These are phyloP conservation scores for Helicoverpa zea DNA, from an alignment of 1,140 invertebrate genomes.

Conservation along the genomic window DNA sequence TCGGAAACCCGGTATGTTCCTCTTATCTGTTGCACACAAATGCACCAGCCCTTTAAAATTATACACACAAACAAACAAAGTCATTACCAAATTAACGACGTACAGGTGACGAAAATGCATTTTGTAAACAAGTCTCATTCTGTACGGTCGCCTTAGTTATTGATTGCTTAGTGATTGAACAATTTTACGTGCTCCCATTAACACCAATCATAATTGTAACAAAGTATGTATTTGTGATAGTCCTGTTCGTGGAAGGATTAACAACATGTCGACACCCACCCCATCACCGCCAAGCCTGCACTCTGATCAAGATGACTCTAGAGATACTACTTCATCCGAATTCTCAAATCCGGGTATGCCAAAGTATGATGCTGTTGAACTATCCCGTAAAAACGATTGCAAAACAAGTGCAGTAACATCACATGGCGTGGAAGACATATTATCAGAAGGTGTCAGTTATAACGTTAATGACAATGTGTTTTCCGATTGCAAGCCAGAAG, in stretches of 20 bases:
- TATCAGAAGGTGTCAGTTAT: slow-evolving; percentile 72
- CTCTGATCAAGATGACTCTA: slow-evolving; percentile 71
- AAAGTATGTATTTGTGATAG: slow-evolving; percentile 35
- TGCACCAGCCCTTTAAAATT: slow-evolving; percentile 68
- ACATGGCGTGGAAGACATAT: slow-evolving; percentile 82
- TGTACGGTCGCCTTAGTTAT: slow-evolving; percentile 71
- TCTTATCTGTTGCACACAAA: slow-evolving; percentile 82
- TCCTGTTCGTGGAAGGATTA: slow-evolving; percentile 1
- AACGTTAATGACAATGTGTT: slow-evolving; percentile 66
- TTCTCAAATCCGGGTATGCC: slow-evolving; percentile 59
- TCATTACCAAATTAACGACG: slow-evolving; percentile 85
- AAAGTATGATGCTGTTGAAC: slow-evolving; percentile 58
- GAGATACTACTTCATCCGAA: slow-evolving; percentile 70
- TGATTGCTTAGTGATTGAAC: slow-evolving; percentile 66
- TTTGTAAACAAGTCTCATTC: slow-evolving; percentile 83
- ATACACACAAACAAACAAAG: slow-evolving; percentile 79
- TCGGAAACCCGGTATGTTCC: slow-evolving; percentile 79
- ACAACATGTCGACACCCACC: slow-evolving; percentile 69
- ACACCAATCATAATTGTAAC: not conserved
- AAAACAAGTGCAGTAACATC: slow-evolving; percentile 70
- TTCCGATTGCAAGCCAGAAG: slow-evolving; percentile 72
- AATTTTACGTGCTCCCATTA: slow-evolving; percentile 31
- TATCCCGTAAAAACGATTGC: slow-evolving; percentile 63
- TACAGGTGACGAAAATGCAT: slow-evolving; percentile 83
- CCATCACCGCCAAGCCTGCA: slow-evolving; percentile 69